Evolutionary conservation across 2,113 vertebrate species (phyloP).

Genomic region (Platichthys stellatus): DNA sequence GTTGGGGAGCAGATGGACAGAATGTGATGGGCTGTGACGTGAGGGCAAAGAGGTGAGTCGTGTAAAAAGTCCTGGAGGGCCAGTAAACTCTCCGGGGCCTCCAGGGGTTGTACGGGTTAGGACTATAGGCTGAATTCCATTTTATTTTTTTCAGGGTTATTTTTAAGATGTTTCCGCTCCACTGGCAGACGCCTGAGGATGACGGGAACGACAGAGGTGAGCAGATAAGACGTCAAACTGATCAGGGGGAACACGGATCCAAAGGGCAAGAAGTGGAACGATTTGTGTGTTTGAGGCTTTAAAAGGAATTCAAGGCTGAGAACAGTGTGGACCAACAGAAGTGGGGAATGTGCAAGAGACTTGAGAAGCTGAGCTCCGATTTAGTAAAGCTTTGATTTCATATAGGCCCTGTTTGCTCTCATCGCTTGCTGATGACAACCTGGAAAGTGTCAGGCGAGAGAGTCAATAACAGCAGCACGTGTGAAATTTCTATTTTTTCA

Average conservation of each 20-base stretch:
- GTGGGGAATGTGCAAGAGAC: not conserved
- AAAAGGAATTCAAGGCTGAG: not conserved
- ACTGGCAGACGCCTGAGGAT: constrained; percentile 24
- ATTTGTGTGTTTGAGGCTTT: not conserved
- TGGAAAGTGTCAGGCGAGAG: constrained; percentile 24
- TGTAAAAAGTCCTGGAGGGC: constrained; percentile 47
- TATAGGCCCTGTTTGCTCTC: not conserved
- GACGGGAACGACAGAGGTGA: constrained; percentile 30
- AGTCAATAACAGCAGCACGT: constrained; percentile 6
- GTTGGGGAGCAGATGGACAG: constrained; percentile 40
- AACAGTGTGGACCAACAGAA: not conserved
- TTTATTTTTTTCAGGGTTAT: constrained; percentile 30
- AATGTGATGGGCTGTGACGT: constrained; percentile 50
- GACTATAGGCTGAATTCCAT: constrained; percentile 7
- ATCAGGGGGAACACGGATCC: constrained; percentile 10
- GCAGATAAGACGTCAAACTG: constrained; percentile 21
- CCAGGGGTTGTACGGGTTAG: constrained; percentile 26
- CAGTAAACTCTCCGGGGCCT: constrained; percentile 39
- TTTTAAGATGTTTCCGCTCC: constrained; percentile 46
- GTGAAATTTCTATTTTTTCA: no score
- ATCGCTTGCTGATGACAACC: constrained; percentile 32
- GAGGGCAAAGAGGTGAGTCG: constrained; percentile 62
- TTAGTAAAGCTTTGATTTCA: not conserved
- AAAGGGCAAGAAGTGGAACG: not conserved
- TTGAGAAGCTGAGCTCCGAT: no score